Conservation (phyloP, 2,888 invertebrate genomes). For the Phyllotreta cruciferae region DNA sequence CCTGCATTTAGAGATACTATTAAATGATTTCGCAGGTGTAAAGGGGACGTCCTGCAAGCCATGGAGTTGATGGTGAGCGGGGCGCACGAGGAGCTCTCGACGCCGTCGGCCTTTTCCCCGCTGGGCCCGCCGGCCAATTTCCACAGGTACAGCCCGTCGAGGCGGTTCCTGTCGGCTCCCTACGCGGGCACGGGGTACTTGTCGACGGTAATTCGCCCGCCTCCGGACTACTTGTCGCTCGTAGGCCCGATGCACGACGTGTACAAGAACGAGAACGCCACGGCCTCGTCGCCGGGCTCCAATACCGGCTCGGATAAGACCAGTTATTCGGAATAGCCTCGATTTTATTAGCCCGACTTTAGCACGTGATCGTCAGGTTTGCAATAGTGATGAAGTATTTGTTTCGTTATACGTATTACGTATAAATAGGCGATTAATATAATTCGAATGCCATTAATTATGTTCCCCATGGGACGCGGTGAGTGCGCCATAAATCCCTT, state of each 20-base stretch:
- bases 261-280: conserved; percentile 58
- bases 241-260: conserved; percentile 58
- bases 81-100: conserved; percentile 50
- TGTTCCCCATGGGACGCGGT: conserved; percentile 8
- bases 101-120: conserved; percentile 79
- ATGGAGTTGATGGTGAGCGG: conserved; percentile 87
- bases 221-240: conserved; percentile 57
- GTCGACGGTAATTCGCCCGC: conserved; percentile 74
- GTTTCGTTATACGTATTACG: too few relatives aligned
- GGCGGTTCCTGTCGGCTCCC: conserved; percentile 81
- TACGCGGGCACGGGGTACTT: conserved; percentile 85
- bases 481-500: conserved; percentile 30
- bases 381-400: too few relatives aligned
- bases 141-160: conserved; percentile 68
- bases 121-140: conserved; percentile 69
- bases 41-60: conserved; percentile 88
- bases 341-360: conserved; percentile 5
- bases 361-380: background rate
- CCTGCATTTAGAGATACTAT: too few relatives aligned
- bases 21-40: conserved; percentile 54
- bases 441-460: background rate
- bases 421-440: background rate
- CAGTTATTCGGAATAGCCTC: conserved; percentile 63
- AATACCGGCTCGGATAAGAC: conserved; percentile 65
- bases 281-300: conserved; percentile 62